These are phyloP conservation scores for Regulus satrapa DNA, from an alignment of 2,113 vertebrate genomes.

Conservation along the genomic window DNA sequence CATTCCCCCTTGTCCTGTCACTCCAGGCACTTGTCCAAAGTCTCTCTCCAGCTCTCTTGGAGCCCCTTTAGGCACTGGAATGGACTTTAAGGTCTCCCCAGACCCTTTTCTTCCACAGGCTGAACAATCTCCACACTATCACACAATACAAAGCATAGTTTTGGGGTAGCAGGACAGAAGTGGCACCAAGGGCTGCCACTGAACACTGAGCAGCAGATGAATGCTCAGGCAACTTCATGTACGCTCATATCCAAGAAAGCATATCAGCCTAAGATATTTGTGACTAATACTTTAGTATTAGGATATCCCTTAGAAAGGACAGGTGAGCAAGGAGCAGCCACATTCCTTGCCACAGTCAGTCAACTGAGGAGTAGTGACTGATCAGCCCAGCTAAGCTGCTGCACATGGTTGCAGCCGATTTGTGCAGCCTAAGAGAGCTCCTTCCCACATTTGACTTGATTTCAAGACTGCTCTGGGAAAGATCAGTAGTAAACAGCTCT, in stretches of 20 bases:
- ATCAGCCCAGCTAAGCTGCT: background rate
- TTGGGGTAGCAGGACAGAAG: background rate
- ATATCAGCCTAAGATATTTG: background rate
- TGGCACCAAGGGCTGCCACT: background rate
- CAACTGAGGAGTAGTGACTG: background rate
- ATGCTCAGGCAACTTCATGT: background rate
- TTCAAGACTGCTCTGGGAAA: background rate
- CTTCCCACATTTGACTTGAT: background rate
- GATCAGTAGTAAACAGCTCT: background rate
- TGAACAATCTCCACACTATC: background rate
- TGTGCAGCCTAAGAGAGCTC: background rate
- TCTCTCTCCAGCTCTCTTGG: background rate
- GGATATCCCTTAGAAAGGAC: no score
- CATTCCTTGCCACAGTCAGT: background rate
- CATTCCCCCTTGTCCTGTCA: background rate
- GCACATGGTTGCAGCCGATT: rapidly evolving
- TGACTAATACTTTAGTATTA: background rate
- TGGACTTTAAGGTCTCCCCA: background rate
- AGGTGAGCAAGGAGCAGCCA: background rate
- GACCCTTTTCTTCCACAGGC: background rate
- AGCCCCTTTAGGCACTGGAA: background rate
- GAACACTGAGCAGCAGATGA: background rate
- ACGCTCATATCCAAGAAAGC: background rate
- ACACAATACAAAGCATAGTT: background rate
- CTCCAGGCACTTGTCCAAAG: background rate